phyloP scores from a whole-genome alignment of 2,113 vertebrate species.

The Labeo rohita region DNA sequence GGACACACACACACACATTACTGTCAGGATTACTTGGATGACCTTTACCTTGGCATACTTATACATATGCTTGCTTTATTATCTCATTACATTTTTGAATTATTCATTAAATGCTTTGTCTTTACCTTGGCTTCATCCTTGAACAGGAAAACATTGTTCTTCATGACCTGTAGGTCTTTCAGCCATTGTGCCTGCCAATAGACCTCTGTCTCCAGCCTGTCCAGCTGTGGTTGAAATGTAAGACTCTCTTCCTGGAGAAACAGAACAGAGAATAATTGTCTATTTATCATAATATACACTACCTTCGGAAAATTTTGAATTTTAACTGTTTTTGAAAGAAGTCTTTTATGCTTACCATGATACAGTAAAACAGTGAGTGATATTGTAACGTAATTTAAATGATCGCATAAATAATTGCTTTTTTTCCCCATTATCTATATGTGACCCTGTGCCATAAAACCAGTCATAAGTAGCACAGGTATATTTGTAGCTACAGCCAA shows the following conservation, averaged over 20 bases:
- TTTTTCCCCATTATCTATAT: neutral
- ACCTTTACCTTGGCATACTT: neutral
- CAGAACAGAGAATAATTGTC: neutral
- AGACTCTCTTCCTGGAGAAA: constrained; percentile 81
- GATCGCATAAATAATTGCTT: neutral
- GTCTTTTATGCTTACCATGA: too few relatives aligned
- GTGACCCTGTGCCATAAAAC: neutral
- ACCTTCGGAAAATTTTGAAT: too few relatives aligned
- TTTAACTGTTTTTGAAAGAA: too few relatives aligned
- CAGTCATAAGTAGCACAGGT: too few relatives aligned
- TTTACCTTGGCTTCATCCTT: constrained; percentile 80
- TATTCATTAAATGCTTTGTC: neutral
- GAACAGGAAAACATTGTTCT: constrained; percentile 73
- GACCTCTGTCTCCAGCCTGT: constrained; percentile 79
- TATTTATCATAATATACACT: too few relatives aligned
- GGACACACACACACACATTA: constrained; percentile 43
- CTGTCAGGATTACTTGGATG: neutral
- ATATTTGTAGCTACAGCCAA: too few relatives aligned
- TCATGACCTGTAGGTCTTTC: constrained; percentile 75
- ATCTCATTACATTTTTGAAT: neutral
- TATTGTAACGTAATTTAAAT: too few relatives aligned
- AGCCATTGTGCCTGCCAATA: constrained; percentile 75
- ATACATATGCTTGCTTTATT: neutral
- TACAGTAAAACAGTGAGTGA: too few relatives aligned
- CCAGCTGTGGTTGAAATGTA: constrained; percentile 78